phyloP scores from a whole-genome alignment of 2,797 vertebrate species.

The Hozukius guyotensis region DNA sequence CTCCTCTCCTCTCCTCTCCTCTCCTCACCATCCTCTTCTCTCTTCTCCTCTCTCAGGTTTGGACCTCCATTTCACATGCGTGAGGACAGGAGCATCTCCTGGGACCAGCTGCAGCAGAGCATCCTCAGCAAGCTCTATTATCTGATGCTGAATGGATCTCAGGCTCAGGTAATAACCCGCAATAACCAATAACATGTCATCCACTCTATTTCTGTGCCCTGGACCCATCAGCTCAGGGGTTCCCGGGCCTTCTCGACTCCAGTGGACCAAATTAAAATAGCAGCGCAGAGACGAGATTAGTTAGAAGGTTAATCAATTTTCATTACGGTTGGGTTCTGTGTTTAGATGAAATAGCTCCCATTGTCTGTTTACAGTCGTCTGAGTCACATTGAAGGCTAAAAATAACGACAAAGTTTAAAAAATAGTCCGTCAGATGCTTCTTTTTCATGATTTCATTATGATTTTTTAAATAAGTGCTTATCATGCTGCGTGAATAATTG shows the following conservation, averaged over 20 bases:
- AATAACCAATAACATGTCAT: conserved; percentile 6
- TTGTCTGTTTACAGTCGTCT: background rate
- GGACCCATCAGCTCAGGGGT: background rate
- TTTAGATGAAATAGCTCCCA: background rate
- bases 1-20: background rate
- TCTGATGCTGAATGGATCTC: conserved; percentile 86
- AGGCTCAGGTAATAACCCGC: conserved; percentile 79
- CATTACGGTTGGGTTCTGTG: background rate
- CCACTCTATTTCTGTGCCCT: conserved; percentile 7
- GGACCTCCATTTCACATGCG: conserved; percentile 89
- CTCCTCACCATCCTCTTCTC: background rate
- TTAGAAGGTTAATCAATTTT: background rate
- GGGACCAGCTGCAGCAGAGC: conserved; percentile 91
- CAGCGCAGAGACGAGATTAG: background rate
- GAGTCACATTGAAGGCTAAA: background rate
- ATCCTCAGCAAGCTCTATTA: conserved; percentile 88
- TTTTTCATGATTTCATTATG: background rate
- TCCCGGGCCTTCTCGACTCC: background rate
- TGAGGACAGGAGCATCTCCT: conserved; percentile 89
- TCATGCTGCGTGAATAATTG: background rate
- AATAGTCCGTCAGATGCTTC: background rate
- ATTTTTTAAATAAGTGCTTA: no score
- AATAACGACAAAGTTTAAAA: background rate
- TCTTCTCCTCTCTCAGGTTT: conserved; percentile 80
- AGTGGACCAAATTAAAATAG: background rate